Evolutionary conservation across 2,113 vertebrate genomes (phyloP), one percentile per base, ranked within the genome.

Genomic region (Sturnus vulgaris): DNA sequence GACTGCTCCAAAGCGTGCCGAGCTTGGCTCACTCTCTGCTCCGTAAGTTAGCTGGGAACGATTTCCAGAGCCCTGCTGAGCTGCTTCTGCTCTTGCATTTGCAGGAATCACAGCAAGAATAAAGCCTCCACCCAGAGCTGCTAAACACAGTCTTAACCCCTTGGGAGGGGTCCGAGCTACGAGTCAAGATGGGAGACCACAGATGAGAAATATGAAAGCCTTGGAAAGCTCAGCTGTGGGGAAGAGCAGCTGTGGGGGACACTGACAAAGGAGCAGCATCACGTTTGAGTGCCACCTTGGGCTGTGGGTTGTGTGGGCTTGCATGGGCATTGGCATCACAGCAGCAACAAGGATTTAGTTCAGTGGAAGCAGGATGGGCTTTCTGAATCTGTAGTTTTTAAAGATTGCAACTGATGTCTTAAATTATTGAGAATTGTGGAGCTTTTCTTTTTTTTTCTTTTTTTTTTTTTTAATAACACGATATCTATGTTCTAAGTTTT

Each of bases 41-140:
- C 77, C 1, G 0, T 88, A 79, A 92, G 86, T 92, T 96, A 91
- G 82, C 84, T 10, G 57, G 73, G 81, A 87, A 83, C 61, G 72
- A 92, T 49, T 94, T 95, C 88, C 91, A 95, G 95, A 92, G 94
- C 71, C 95, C 88, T 0, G 17, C 77, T 66, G 88, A n/a, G 80
- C 70, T 92, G 73, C 88, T 96, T 93, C 92, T 91, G 86, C 88
- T 88, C 77, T 53, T 91, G 57, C 47, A 65, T 71, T 93, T 82
- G 91, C 81, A 84, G 83, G 73, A 87, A 84, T 71, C 28, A 8
- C 52, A 50, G 52, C 61, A 53, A 82, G 89, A 95, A 68, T 85
- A 87, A 87, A 79, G 78, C 40, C 35, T 49, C 57, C 44, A 49
- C 49, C 2, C 0, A 68, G 49, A 77, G 65, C 61, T 93, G 84